Evolutionary conservation across 2,797 vertebrate genomes (phyloP).

Genomic region (Diplodus sargus): DNA sequence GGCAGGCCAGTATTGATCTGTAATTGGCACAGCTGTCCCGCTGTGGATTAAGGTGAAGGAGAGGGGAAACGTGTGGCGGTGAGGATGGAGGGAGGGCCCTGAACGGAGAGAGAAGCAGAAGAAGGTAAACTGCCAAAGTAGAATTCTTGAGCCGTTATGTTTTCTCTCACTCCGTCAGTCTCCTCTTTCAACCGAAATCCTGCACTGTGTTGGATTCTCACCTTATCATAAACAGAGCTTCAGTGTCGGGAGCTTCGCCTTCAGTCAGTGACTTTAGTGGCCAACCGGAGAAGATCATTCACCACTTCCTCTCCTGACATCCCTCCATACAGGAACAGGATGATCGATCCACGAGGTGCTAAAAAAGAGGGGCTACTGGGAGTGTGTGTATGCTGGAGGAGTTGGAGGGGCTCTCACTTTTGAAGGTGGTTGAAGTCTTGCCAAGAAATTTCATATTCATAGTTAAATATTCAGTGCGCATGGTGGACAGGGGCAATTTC

Average conservation of each 20-base stretch:
- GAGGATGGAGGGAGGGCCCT: constrained; percentile 25
- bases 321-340: constrained; percentile 58
- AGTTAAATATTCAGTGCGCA: constrained; percentile 76
- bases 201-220: constrained; percentile 29
- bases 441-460: constrained; percentile 79
- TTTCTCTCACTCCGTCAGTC: constrained; percentile 43
- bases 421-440: constrained; percentile 75
- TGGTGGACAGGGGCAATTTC: constrained; percentile 80
- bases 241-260: constrained; percentile 40
- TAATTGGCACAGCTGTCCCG: constrained; percentile 13
- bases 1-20: constrained; percentile 55
- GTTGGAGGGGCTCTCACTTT: constrained; percentile 65
- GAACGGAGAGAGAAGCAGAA: constrained; percentile 34
- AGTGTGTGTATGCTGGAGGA: constrained; percentile 42
- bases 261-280: constrained; percentile 64
- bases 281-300: constrained; percentile 68
- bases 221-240: constrained; percentile 61
- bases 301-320: constrained; percentile 62
- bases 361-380: constrained; percentile 40
- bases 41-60: constrained; percentile 56
- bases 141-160: constrained; percentile 46
- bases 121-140: constrained; percentile 47
- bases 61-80: constrained; percentile 21
- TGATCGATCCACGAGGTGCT: constrained; percentile 66
- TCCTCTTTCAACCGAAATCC: constrained; percentile 38